Conservation (phyloP, 2,113 vertebrate genomes). For the Coturnix japonica region DNA sequence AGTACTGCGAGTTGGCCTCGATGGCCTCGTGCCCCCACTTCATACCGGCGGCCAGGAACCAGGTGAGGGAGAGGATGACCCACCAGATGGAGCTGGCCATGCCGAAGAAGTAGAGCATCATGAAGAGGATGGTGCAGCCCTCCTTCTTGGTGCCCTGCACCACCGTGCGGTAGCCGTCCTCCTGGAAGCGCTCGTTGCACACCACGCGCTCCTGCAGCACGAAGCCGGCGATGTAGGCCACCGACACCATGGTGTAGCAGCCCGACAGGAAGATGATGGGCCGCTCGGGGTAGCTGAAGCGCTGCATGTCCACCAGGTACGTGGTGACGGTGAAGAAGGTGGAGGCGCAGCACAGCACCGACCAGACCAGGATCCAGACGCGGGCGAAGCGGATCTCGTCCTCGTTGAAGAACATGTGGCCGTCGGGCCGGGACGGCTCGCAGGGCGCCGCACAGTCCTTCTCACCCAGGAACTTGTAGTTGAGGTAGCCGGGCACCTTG, state of each 20-base stretch:
- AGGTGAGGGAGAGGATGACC: conserved; percentile 97
- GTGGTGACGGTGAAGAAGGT: conserved; percentile 97
- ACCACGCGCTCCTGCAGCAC: conserved; percentile 92
- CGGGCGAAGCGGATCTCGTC: conserved; percentile 95
- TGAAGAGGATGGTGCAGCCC: conserved; percentile 97
- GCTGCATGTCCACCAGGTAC: conserved; percentile 97
- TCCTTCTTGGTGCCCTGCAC: conserved; percentile 98
- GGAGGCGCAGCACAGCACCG: conserved; percentile 92
- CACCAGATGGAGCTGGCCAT: conserved; percentile 99
- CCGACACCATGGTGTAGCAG: conserved; percentile 97
- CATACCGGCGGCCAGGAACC: conserved; percentile 98
- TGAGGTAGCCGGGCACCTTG: conserved; percentile 92
- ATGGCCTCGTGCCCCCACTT: conserved; percentile 99
- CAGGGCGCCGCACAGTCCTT: conserved; percentile 93
- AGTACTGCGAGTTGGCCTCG: conserved; percentile 97
- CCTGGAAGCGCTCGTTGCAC: conserved; percentile 91
- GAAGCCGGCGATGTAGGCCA: conserved; percentile 96
- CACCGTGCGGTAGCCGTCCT: conserved; percentile 90
- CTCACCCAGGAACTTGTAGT: conserved; percentile 93
- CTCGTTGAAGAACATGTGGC: conserved; percentile 94
- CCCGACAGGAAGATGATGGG: conserved; percentile 97
- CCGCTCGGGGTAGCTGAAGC: conserved; percentile 94
- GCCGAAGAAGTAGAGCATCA: conserved; percentile 99
- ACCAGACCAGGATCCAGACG: conserved; percentile 97
- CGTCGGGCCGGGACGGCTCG: conserved; percentile 85